A percentile compares a stretch with the other conserved stretches of the same genome.
phyloP scores from a whole-genome alignment of 2,888 invertebrate genomes.

The Copidosoma aretas region DNA sequence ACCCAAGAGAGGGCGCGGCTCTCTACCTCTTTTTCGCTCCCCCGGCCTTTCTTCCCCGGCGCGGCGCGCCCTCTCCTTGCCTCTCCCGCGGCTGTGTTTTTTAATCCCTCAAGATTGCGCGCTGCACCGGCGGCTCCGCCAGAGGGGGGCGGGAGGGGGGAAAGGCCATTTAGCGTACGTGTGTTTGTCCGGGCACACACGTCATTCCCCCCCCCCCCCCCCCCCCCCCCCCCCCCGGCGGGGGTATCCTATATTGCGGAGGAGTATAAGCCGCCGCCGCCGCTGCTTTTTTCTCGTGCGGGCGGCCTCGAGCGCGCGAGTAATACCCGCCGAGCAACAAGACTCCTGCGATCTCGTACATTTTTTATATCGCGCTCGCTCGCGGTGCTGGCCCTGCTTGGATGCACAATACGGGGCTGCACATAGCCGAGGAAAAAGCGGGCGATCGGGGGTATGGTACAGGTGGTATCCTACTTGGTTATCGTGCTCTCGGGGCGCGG shows the following conservation, averaged over 20 bases:
- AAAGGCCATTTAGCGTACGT: constrained; percentile 39
- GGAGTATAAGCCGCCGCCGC: constrained; percentile 23
- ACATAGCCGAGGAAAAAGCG: too few species aligned
- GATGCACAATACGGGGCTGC: background rate
- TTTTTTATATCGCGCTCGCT: too few species aligned
- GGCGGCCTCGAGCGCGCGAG: too few species aligned
- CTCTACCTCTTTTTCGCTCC: constrained; percentile 27
- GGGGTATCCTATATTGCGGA: constrained; percentile 33
- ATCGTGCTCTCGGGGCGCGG: too few species aligned
- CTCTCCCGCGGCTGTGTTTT: constrained; percentile 45
- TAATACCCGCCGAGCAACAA: too few species aligned
- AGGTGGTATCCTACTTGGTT: background rate
- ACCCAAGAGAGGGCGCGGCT: constrained; percentile 26
- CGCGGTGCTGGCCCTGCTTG: background rate
- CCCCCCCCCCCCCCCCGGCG: too few species aligned
- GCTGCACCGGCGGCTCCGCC: constrained; percentile 29
- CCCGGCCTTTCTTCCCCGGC: constrained; percentile 11
- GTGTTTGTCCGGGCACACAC: constrained; percentile 37
- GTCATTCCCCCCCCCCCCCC: constrained; percentile 27
- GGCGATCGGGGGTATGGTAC: background rate
- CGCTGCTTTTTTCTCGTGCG: constrained; percentile 1
- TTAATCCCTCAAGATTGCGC: constrained; percentile 58
- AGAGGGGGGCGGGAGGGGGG: constrained; percentile 1
- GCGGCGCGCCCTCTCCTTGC: background rate
- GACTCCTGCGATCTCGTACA: too few species aligned